A percentile compares a stretch with the other conserved stretches of the same genome.
Evolutionary conservation across 2,797 vertebrate genomes (phyloP).

Genomic region (Molossus molossus): DNA sequence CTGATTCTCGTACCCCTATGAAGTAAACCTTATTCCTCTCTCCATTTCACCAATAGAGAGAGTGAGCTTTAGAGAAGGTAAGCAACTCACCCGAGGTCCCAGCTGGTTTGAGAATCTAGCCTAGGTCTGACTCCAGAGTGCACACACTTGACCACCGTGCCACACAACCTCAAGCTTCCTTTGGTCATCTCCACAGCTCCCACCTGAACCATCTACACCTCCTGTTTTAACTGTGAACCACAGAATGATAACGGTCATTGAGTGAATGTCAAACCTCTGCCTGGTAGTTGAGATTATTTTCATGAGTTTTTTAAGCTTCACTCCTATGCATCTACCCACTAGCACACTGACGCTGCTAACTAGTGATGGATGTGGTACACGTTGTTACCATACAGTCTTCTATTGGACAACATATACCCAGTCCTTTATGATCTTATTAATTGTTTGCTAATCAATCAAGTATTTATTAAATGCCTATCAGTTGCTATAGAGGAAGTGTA

Average conservation of each 20-base stretch:
- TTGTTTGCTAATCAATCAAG: background rate
- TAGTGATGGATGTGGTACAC: background rate
- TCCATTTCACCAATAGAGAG: background rate
- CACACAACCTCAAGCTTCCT: background rate
- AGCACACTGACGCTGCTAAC: background rate
- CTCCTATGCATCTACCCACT: background rate
- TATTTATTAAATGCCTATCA: conserved; percentile 23
- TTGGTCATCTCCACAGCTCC: background rate
- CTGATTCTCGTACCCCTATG: background rate
- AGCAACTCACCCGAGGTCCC: background rate
- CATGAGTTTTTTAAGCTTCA: background rate
- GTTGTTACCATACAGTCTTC: background rate
- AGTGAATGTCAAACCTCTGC: background rate
- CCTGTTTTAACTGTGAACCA: background rate
- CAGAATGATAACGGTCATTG: background rate
- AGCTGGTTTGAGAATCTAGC: background rate
- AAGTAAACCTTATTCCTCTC: background rate
- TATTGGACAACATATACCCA: background rate
- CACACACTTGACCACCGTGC: background rate
- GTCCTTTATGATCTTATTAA: background rate
- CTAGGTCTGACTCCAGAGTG: background rate
- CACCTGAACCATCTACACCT: background rate
- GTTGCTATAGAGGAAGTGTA: background rate
- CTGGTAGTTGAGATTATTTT: background rate
- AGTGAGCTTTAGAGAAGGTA: background rate